phyloP scores from a whole-genome alignment of 2,888 invertebrate species.

The Macrosiphum euphorbiae region DNA sequence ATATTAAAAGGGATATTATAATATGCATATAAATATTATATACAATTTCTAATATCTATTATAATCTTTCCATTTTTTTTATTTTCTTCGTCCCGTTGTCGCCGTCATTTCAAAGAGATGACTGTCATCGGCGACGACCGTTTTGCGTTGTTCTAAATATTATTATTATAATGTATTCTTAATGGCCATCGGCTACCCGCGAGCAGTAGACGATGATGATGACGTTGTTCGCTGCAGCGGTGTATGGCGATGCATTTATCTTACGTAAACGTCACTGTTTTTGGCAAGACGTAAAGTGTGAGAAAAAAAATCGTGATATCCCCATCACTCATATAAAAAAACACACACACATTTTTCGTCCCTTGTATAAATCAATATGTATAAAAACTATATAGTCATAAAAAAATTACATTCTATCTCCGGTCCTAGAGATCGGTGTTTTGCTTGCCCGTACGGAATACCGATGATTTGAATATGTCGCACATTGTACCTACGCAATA shows the following conservation, averaged over 20 bases:
- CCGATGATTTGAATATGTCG: neutral
- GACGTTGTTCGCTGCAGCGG: neutral
- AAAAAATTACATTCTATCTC: neutral
- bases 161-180: slow-evolving; percentile 39
- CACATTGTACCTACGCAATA: neutral
- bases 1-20: neutral
- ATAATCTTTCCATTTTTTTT: neutral
- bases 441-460: neutral
- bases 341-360: slow-evolving; percentile 8
- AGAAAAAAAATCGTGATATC: slow-evolving; percentile 16
- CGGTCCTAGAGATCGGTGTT: neutral
- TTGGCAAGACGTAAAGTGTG: slow-evolving; percentile 40
- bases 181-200: slow-evolving; percentile 32
- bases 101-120: neutral
- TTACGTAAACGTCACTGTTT: slow-evolving; percentile 49
- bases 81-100: neutral
- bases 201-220: neutral
- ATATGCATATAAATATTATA: neutral
- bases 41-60: too few species aligned
- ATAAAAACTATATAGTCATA: neutral
- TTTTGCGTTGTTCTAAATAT: slow-evolving; percentile 8
- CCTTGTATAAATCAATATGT: neutral
- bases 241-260: slow-evolving; percentile 39
- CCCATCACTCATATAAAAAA: slow-evolving; percentile 6
- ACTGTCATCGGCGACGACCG: neutral